Evolutionary conservation across 2,113 vertebrate genomes (phyloP).

Genomic region (Orcinus orca): DNA sequence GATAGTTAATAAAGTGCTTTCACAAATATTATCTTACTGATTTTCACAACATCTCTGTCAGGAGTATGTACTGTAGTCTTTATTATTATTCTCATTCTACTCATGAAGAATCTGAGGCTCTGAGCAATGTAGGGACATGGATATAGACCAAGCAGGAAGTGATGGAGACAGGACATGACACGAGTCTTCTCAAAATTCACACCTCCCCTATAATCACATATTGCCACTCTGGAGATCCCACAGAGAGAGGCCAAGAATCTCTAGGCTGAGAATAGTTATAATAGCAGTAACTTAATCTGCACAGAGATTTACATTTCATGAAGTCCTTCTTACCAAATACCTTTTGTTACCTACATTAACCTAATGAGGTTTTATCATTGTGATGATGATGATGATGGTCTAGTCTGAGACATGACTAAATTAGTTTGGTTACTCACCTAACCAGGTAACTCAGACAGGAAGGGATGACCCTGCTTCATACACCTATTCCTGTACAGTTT

Average conservation of each 20-base stretch:
- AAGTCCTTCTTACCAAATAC: not conserved
- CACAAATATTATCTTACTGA: not conserved
- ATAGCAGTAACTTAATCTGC: not conserved
- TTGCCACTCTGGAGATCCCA: not conserved
- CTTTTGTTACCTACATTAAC: not conserved
- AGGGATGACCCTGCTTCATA: not conserved
- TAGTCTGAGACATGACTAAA: not conserved
- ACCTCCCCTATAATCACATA: not conserved
- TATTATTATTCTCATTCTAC: not conserved
- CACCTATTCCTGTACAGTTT: not conserved
- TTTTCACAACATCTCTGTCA: not conserved
- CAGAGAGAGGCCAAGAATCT: not conserved
- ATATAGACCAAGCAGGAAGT: not conserved
- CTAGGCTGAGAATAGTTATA: not conserved
- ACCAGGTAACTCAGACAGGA: not conserved
- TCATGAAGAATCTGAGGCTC: not conserved
- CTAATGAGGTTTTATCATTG: not conserved
- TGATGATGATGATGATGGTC: not conserved
- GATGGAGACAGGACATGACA: not conserved
- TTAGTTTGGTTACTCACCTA: too few relatives aligned
- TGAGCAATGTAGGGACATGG: not conserved
- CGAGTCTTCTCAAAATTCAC: not conserved
- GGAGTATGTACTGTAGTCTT: not conserved
- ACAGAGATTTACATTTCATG: not conserved
- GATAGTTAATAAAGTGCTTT: slow-evolving; percentile 32